A percentile compares a stretch with the other conserved stretches of the same genome.
phyloP scores from a whole-genome alignment of 2,797 vertebrate species.

The Bradypus variegatus region DNA sequence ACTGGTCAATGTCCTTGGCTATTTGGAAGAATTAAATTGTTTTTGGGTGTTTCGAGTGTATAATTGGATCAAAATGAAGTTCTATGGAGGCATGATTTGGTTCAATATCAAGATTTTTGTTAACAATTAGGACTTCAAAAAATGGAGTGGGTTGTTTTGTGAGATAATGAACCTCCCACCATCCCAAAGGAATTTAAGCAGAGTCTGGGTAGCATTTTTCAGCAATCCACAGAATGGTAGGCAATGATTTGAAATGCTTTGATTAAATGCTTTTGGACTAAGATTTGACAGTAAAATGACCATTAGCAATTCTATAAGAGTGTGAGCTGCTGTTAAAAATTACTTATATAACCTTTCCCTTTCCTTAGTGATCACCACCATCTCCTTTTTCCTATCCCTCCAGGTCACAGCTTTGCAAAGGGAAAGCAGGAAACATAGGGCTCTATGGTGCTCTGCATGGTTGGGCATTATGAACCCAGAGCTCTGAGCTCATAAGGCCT shows the following conservation, averaged over 20 bases:
- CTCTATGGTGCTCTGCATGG: accelerated
- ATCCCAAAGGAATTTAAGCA: neutral
- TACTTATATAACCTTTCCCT: neutral
- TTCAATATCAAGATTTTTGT: neutral
- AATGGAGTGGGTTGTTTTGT: neutral
- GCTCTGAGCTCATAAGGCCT: neutral
- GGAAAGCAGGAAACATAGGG: neutral
- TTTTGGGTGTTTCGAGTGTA: neutral
- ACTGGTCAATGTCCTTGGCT: neutral
- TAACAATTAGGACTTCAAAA: neutral
- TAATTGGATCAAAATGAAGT: neutral
- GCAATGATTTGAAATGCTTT: neutral
- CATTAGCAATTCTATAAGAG: accelerated
- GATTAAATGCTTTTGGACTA: neutral
- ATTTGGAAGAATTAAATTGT: neutral
- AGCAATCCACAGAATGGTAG: neutral
- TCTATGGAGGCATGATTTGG: neutral
- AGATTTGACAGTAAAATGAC: neutral
- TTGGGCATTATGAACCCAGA: neutral
- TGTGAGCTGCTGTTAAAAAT: too few relatives aligned
- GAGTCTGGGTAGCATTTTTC: neutral
- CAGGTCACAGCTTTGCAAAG: neutral
- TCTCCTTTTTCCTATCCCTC: neutral
- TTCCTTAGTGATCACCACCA: accelerated
- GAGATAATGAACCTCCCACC: neutral